These are phyloP conservation scores for Microplitis mediator DNA, from an alignment of 1,140 invertebrate genomes.

Conservation along the genomic window DNA sequence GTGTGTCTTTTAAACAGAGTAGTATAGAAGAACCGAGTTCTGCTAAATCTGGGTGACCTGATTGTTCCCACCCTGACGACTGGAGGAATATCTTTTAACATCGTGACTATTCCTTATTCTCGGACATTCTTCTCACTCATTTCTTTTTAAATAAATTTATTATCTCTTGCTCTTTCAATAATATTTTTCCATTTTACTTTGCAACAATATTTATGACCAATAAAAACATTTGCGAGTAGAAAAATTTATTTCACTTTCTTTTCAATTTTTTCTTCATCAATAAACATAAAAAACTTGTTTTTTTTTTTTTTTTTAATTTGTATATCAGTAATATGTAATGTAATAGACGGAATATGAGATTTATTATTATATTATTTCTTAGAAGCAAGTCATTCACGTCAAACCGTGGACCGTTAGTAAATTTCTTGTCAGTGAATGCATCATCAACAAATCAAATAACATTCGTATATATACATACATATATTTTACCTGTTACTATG, in stretches of 20 bases:
- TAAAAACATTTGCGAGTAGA: neutral
- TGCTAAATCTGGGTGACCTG: slow-evolving; percentile 55
- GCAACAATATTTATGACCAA: neutral
- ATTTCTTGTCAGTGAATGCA: neutral
- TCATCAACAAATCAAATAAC: slow-evolving; percentile 8
- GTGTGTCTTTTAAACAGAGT: too few relatives aligned
- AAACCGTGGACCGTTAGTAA: slow-evolving; percentile 17
- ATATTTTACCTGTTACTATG: neutral
- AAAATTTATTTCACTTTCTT: neutral
- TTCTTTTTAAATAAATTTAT: neutral
- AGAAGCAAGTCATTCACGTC: neutral
- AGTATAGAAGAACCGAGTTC: neutral
- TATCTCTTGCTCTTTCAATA: neutral
- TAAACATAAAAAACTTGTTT: neutral
- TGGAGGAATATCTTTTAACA: too few relatives aligned
- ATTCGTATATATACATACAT: neutral
- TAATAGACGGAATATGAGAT: neutral
- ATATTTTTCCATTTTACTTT: neutral
- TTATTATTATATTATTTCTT: neutral
- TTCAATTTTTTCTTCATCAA: neutral
- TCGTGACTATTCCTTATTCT: neutral
- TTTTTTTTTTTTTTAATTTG: too few relatives aligned
- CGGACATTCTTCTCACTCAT: neutral
- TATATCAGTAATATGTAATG: neutral
- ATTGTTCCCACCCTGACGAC: slow-evolving; percentile 39